Evolutionary conservation across 1,140 invertebrate genomes (phyloP).

Genomic region (Psix sp.): DNA sequence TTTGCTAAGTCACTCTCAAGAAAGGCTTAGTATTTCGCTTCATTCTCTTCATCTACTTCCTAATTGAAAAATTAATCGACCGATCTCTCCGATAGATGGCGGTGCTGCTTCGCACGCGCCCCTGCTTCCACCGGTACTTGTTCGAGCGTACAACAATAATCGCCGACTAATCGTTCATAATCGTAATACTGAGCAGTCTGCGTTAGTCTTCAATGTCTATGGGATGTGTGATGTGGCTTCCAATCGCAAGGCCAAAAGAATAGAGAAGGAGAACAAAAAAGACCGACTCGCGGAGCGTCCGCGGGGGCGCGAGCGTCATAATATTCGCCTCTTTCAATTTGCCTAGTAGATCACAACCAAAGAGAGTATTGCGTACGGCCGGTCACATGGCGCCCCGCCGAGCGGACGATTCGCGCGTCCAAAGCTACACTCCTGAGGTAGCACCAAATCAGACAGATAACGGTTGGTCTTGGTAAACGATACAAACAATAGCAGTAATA

Average conservation of each 20-base stretch:
- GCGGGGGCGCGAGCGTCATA: conserved; percentile 18
- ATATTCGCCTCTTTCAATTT: conserved; percentile 26
- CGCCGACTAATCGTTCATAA: conserved; percentile 50
- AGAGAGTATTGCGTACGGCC: conserved; percentile 50
- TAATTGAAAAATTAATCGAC: conserved; percentile 27
- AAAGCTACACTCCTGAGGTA: conserved; percentile 55
- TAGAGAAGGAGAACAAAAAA: conserved; percentile 48
- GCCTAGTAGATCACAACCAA: conserved; percentile 56
- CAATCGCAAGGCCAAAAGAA: conserved; percentile 26
- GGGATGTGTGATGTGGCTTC: conserved; percentile 32
- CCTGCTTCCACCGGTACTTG: conserved; percentile 30
- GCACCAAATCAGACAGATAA: conserved; percentile 50
- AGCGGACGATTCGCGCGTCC: conserved; percentile 40
- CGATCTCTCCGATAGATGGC: too few species aligned
- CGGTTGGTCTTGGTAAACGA: conserved; percentile 29
- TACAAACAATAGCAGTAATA: conserved; percentile 9
- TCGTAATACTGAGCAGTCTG: conserved; percentile 61
- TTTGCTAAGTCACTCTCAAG: conserved; percentile 63
- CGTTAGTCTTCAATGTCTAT: conserved; percentile 54
- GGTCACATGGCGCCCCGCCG: conserved; percentile 9
- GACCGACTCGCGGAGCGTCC: conserved; percentile 40
- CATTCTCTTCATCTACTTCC: not conserved
- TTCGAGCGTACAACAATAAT: conserved; percentile 41
- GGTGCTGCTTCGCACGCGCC: too few species aligned
- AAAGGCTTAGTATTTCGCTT: conserved; percentile 63